Evolutionary conservation across 1,140 invertebrate genomes (phyloP).

Genomic region (Drosophila sproati): DNA sequence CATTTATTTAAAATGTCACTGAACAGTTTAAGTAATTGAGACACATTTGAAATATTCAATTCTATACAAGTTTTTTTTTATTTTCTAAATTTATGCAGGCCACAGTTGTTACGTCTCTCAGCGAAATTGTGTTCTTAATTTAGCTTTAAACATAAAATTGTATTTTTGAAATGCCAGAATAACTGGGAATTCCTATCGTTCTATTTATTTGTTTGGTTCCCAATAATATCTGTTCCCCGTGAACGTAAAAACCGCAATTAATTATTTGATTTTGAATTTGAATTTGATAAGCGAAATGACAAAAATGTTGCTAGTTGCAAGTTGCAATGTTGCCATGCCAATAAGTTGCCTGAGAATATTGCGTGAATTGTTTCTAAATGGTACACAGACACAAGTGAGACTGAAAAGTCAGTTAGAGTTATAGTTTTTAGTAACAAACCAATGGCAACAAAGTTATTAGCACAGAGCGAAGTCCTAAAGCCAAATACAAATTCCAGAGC

Average conservation of each 20-base stretch:
- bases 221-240: too few relatives aligned
- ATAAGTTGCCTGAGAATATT: background rate
- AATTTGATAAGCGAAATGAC: too few relatives aligned
- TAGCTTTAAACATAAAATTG: too few relatives aligned
- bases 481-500: constrained; percentile 35
- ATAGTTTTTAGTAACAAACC: constrained; percentile 1
- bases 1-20: background rate
- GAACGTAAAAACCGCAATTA: too few relatives aligned
- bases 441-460: constrained; percentile 33
- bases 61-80: background rate
- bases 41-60: background rate
- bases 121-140: too few relatives aligned
- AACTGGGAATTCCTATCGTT: too few relatives aligned
- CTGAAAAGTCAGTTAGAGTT: background rate
- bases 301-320: too few relatives aligned
- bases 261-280: too few relatives aligned
- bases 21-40: background rate
- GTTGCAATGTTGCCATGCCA: too few relatives aligned
- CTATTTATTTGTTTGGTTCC: too few relatives aligned
- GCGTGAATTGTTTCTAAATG: constrained; percentile 1
- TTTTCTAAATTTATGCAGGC: background rate
- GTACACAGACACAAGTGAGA: background rate
- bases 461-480: constrained; percentile 28
- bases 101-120: too few relatives aligned
- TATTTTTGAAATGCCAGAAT: too few relatives aligned